Base-by-base conservation (phyloP, 2,113 vertebrate species). In the Pionites leucogaster region DNA sequence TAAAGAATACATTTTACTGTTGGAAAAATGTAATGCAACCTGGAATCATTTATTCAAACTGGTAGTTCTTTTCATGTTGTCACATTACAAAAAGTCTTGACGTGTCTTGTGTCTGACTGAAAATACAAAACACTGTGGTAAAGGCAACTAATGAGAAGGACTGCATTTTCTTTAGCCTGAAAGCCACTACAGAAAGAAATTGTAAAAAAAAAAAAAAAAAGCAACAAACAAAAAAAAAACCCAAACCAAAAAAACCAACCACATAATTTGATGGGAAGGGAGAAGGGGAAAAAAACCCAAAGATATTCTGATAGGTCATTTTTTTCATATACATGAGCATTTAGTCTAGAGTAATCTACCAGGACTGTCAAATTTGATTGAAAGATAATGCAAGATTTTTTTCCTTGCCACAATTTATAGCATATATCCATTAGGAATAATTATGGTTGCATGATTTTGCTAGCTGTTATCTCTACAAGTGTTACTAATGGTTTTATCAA, bases 401-500 rank as follows among this genome's bases (percentile, higher is more conserved):
- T 98, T 98, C 97, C 98, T 98, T 98, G 97, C 98, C 98, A 99
- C 98, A 98, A 99, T 99, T 99, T 99, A 98, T 99, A 98, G 98
- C 98, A 98, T 99, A 98, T 99, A 99, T 98, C 98, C 98, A 99
- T 99, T 99, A 99, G 98, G 98, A 99, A 99, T 98, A 98, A 99
- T 99, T 99, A 99, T 98, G 98, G 98, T 98, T 98, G 98, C 98
- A 99, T 99, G 98, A 99, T 99, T 99, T 98, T 98, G 98, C 98
- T 99, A 98, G 98, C 98, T 98, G 99, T 99, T 99, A 99, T 99
- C 99, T 99, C 98, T 98, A 99, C 99, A 99, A 99, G 99, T 99
- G 99, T 99, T 99, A 99, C 99, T 99, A 99, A 99, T 99, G 99
- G 99, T 98, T 99, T 99, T 99, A 99, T 99, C 99, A 99, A 98